A percentile compares a stretch with the other conserved stretches of the same genome.
phyloP scores from a whole-genome alignment of 2,888 invertebrate species.

The Monochamus alternatus region DNA sequence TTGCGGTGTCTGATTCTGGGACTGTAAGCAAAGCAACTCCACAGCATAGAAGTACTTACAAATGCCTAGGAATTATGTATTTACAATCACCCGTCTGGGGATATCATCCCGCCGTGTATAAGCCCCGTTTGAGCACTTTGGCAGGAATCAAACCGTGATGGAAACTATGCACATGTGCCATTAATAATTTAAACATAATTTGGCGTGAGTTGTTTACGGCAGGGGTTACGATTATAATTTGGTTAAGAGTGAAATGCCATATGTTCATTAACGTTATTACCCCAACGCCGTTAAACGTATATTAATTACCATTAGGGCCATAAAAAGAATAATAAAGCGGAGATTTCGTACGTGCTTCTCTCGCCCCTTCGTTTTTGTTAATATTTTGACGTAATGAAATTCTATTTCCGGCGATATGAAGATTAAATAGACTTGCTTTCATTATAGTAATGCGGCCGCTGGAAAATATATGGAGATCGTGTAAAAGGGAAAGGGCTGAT shows the following conservation, averaged over 20 bases:
- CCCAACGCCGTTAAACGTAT: background rate
- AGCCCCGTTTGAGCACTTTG: conserved; percentile 49
- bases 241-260: conserved; percentile 1
- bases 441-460: too few species aligned
- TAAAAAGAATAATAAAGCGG: background rate
- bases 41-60: background rate
- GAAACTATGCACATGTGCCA: conserved; percentile 44
- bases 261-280: conserved; percentile 1
- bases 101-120: conserved; percentile 40
- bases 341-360: too few species aligned
- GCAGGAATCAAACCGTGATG: conserved; percentile 49
- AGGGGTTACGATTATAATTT: background rate
- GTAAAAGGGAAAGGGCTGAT: too few species aligned
- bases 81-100: conserved; percentile 42
- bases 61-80: conserved; percentile 39
- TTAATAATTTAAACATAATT: conserved; percentile 45
- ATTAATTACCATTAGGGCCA: conserved; percentile 1
- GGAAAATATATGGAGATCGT: too few species aligned
- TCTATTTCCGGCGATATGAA: too few species aligned
- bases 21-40: background rate
- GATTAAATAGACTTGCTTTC: too few species aligned
- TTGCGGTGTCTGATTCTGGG: background rate
- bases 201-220: conserved; percentile 38
- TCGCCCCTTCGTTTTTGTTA: too few species aligned
- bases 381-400: too few species aligned